A percentile compares a stretch with the other conserved stretches of the same genome.
Evolutionary conservation across 2,888 invertebrate genomes (phyloP).

Genomic region (Ametastegia equiseti): DNA sequence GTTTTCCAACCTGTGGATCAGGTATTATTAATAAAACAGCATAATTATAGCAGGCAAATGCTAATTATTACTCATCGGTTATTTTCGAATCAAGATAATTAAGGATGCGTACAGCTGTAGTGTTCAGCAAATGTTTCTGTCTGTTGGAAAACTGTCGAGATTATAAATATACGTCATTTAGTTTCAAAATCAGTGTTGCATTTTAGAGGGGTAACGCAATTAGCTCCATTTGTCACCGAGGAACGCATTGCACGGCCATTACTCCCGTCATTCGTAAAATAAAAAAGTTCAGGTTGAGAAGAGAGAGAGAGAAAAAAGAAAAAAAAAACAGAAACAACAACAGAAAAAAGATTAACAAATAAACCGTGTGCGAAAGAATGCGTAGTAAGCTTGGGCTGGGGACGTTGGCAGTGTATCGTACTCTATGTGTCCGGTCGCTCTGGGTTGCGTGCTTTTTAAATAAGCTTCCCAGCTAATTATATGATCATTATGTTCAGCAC

Average conservation of each 20-base stretch:
- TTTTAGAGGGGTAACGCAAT: neutral
- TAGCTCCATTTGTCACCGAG: conserved; percentile 13
- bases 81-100: too few relatives aligned
- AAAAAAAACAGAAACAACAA: neutral
- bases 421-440: neutral
- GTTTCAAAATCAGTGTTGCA: neutral
- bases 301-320: neutral
- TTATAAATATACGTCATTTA: too few relatives aligned
- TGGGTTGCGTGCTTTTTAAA: conserved; percentile 17
- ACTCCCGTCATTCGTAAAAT: neutral
- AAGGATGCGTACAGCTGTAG: too few relatives aligned
- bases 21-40: neutral
- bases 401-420: conserved; percentile 5
- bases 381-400: neutral
- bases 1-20: neutral
- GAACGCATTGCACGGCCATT: neutral
- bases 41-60: too few relatives aligned
- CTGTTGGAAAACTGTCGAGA: too few relatives aligned
- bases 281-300: too few relatives aligned
- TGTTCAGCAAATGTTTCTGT: too few relatives aligned
- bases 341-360: neutral
- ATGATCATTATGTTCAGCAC: conserved; percentile 29
- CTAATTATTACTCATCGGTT: too few relatives aligned
- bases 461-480: conserved; percentile 40
- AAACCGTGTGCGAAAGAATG: neutral